phyloP scores from a whole-genome alignment of 2,797 vertebrate species.

The Netta rufina region DNA sequence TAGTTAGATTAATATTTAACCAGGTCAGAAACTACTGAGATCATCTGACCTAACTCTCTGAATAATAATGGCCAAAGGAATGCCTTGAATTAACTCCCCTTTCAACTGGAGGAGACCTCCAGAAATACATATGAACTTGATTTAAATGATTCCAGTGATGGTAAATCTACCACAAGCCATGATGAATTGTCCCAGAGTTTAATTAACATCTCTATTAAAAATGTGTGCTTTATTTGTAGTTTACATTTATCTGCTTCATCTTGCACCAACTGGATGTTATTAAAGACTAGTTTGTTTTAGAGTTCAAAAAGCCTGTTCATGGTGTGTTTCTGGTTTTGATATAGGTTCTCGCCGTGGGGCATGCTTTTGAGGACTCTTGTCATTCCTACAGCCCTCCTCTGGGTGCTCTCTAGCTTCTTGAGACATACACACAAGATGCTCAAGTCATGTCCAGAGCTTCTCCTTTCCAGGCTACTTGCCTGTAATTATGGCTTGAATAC shows the following conservation, averaged over 20 bases:
- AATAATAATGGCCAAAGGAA: background rate
- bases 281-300: conserved; percentile 37
- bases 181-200: conserved; percentile 58
- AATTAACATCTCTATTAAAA: conserved; percentile 65
- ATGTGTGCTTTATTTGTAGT: conserved; percentile 55
- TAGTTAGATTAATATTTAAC: conserved; percentile 24
- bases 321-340: conserved; percentile 53
- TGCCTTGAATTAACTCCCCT: conserved; percentile 46
- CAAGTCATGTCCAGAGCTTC: background rate
- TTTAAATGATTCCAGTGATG: conserved; percentile 21
- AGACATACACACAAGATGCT: background rate
- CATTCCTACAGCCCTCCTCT: background rate
- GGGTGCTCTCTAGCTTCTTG: background rate
- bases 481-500: background rate
- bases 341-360: background rate
- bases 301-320: conserved; percentile 54
- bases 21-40: background rate
- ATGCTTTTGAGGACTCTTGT: background rate
- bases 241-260: conserved; percentile 54
- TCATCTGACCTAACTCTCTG: background rate
- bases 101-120: conserved; percentile 18
- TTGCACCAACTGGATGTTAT: conserved; percentile 62
- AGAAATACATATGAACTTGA: conserved; percentile 49
- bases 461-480: background rate
- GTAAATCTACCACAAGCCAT: conserved; percentile 9